Base-by-base conservation (phyloP, 2,888 invertebrate genomes). In the Oxycera nigricornis region DNA sequence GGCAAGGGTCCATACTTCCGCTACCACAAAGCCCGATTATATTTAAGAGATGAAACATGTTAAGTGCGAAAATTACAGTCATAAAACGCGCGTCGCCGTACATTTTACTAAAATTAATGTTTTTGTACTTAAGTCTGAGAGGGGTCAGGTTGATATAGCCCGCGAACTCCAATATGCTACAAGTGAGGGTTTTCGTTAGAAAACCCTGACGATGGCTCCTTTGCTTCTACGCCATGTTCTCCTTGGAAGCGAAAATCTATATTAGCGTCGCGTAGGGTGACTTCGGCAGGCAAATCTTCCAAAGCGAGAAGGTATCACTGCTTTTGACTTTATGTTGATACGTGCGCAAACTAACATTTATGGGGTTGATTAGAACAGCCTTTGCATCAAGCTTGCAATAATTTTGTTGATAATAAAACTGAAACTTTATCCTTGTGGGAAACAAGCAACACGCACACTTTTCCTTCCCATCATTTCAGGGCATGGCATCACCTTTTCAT, bases 31-130 rank as follows among this genome's bases (percentile, higher is more conserved):
- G 39, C 39, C 59, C 26, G 72, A 72, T 72, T 72, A 72, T 72
- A 41, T 46, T 72, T 72, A 72, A 72, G 72, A 59, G 72, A 72
- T 72, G 59, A 72, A 72, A 59, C 72, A 72, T 72, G 72, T 59
- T 72, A 72, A 72, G 72, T 72, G 59, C 72, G 59, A 72, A 59
- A 72, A 72, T 72, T 39, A 41, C 72, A 20, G 72, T 55, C 72
- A 72, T 72, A 59, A 72, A 72, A 70, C 14, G 70, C 70, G 70
- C 55, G 72, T 39, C 70, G 72, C 39, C 39, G 28, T 59, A 72
- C 59, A 72, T 72, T 72, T 72, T 57, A 57, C 41, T 59, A 39
- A 72, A 72, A 72, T 72, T 72, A 72, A 59, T 72, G 72, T 59
- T 59, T 68, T 70, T 50, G 52, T 50, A 52, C 20, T 31, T 20